Evolutionary conservation across 1,140 invertebrate species (phyloP), one percentile per base, ranked within the genome.

Genomic region (Brachionus manjavacas): DNA sequence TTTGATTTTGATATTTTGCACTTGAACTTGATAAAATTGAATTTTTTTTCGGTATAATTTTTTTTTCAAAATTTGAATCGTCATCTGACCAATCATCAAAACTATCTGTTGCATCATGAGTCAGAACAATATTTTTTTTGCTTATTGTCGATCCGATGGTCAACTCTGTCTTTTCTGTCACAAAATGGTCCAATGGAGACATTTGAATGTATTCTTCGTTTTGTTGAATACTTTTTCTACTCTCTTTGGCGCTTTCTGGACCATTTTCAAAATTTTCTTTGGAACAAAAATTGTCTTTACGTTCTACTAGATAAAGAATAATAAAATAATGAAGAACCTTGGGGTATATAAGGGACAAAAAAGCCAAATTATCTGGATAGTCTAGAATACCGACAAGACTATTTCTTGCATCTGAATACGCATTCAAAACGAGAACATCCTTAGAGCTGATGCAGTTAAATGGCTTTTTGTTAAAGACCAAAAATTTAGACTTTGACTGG

Each of bases 381-480:
- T 91, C 90, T 83, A 91, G 89, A 3, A 91, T 87, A 4, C 90
- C 91, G 1, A 90, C 91, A 25, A 91, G 85, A 20, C 91, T 89
- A 86, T 90, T 91, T 41, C 87, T 86, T 14, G 90, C 90, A 86
- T 91, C 90, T 25, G 90, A 91, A 84, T 91, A 91, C 1, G 89
- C 88, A 35, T 87, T 85, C 7, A 90, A 85, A 23, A 85, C 35
- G 7, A 85, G 76, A 25, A 87, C 86, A 85, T 89, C 89, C 49
- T 87, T 85, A 2, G 89, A 89, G 23, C 87, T 87, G 20, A 90
- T 81, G 16, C 87, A 87, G 85, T 89, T 88, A 7, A 89, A 84
- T 7, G 88, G 87, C 84, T 88, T 87, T 39, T 85, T 81, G 80
- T 89, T 90, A 3, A 89, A 74, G 25, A 83, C 49, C 11, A 84